Base-by-base conservation (phyloP, 1,140 invertebrate species). In the Xylocopa sonorina region DNA sequence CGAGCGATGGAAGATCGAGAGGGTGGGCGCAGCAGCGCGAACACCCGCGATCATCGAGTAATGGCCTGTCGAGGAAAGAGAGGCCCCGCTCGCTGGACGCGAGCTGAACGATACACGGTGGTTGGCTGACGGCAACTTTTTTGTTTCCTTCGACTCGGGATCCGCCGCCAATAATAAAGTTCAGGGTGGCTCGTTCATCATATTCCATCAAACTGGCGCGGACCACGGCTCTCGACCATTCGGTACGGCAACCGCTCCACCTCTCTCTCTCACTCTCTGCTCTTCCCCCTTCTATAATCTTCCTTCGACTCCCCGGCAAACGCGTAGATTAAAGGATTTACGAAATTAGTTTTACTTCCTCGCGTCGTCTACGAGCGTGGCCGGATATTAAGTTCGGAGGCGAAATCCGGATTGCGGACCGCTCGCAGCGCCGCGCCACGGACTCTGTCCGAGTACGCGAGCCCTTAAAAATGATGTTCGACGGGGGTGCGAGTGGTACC, bases 111-210 rank as follows among this genome's bases (percentile, higher is more conserved):
- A 78, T 76, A 79, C 75, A 82, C 69, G 68, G 62, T 43, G 62
- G 60, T 12, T 78, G 50, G 53, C 27, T 55, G 64, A 53, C 63
- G 48, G 27, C 27, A 74, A 74, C 58, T 60, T 67, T 86, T 81
- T 74, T 48, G 24, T 69, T 78, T 82, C 73, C 55, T 73, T 87
- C 83, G 60, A 67, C 60, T 81, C 82, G 78, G 82, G 85, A 78
- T 68, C 72, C 79, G 68, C 24, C 68, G 81, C 86, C 87, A 88
- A 88, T 88, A 88, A 88, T 78, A 51, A 78, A 85, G 87, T 83
- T 88, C 85, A 81, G 71, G 82, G 79, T 81, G 74, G 77, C 88
- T 90, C 88, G 84, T 90, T 85, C 89, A 89, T 90, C 89, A 90
- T 90, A 86, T 90, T 90, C 89, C 88, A 89, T 90, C 88, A 90